Conservation (phyloP, 2,888 invertebrate species). For the Caenorhabditis uteleia region DNA sequence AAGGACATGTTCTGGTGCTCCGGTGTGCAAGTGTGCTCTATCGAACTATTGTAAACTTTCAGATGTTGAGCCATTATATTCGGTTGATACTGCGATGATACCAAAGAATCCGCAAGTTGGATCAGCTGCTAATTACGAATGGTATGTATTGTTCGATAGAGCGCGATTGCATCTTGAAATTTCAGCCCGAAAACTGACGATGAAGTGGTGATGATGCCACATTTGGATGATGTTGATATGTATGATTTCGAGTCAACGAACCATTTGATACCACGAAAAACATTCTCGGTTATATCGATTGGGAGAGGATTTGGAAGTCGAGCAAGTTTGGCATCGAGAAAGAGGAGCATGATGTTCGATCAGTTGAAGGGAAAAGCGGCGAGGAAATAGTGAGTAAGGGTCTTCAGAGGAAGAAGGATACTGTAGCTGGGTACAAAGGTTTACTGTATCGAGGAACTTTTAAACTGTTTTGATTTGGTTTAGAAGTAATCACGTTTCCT, state of each 20-base stretch:
- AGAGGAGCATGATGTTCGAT: slow-evolving; percentile 38
- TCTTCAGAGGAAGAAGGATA: no score
- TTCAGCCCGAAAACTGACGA: slow-evolving; percentile 30
- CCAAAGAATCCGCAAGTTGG: slow-evolving; percentile 55
- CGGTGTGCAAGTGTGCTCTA: neutral
- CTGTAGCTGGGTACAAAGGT: no score
- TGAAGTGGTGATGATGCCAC: slow-evolving; percentile 44
- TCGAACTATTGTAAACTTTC: neutral
- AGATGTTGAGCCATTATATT: slow-evolving; percentile 48
- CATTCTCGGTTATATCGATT: slow-evolving; percentile 38
- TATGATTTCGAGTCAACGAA: slow-evolving; percentile 34
- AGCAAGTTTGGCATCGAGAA: slow-evolving; percentile 27
- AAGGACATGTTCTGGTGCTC: slow-evolving; percentile 53
- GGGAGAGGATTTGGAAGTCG: slow-evolving; percentile 31
- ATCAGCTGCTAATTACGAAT: slow-evolving; percentile 51
- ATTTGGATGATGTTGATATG: slow-evolving; percentile 40
- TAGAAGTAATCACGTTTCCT: no score
- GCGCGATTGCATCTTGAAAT: neutral
- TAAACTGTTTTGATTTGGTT: no score
- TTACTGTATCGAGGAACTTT: no score
- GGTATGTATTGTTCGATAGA: slow-evolving; percentile 6
- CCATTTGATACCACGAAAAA: slow-evolving; percentile 36
- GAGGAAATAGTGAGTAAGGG: slow-evolving; percentile 17
- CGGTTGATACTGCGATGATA: slow-evolving; percentile 51
- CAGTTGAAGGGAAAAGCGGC: slow-evolving; percentile 19